A percentile compares a stretch with the other conserved stretches of the same genome.
Conservation (phyloP, 1,140 invertebrate species). For the Adelges cooleyi region DNA sequence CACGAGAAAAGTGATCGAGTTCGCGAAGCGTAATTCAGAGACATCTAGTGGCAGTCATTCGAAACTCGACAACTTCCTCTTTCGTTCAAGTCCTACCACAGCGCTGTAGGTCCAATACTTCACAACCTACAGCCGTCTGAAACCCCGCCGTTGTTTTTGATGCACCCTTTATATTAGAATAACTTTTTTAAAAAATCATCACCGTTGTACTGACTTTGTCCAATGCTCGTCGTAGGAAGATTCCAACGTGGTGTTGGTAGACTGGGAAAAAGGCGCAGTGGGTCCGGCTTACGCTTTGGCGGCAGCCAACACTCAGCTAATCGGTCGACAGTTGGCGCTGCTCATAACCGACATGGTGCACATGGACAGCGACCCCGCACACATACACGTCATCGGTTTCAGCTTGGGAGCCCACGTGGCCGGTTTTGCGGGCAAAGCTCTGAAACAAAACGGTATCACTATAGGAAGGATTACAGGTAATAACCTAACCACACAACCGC, state of each 20-base stretch:
- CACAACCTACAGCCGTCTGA: too few relatives aligned
- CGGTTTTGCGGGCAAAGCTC: slow-evolving; percentile 54
- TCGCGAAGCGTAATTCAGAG: too few relatives aligned
- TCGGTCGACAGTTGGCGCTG: slow-evolving; percentile 49
- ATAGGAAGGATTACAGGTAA: slow-evolving; percentile 56
- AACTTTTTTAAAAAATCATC: too few relatives aligned
- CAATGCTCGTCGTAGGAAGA: slow-evolving; percentile 38
- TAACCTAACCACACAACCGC: neutral
- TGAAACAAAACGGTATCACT: slow-evolving; percentile 43
- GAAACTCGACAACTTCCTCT: too few relatives aligned
- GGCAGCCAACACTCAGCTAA: slow-evolving; percentile 51
- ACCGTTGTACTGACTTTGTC: too few relatives aligned
- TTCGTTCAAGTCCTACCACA: too few relatives aligned
- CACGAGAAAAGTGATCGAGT: too few relatives aligned
- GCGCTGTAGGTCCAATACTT: too few relatives aligned
- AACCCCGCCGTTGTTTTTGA: too few relatives aligned
- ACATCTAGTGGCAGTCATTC: too few relatives aligned
- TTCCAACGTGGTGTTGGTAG: slow-evolving; percentile 41
- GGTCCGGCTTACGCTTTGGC: slow-evolving; percentile 46
- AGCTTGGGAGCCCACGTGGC: slow-evolving; percentile 66
- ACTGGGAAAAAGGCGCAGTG: slow-evolving; percentile 44
- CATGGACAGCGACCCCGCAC: slow-evolving; percentile 38
- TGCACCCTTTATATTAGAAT: too few relatives aligned
- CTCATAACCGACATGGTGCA: slow-evolving; percentile 40
- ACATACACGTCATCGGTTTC: slow-evolving; percentile 62